phyloP scores from a whole-genome alignment of 1,140 invertebrate species.

The Helicoverpa zea region DNA sequence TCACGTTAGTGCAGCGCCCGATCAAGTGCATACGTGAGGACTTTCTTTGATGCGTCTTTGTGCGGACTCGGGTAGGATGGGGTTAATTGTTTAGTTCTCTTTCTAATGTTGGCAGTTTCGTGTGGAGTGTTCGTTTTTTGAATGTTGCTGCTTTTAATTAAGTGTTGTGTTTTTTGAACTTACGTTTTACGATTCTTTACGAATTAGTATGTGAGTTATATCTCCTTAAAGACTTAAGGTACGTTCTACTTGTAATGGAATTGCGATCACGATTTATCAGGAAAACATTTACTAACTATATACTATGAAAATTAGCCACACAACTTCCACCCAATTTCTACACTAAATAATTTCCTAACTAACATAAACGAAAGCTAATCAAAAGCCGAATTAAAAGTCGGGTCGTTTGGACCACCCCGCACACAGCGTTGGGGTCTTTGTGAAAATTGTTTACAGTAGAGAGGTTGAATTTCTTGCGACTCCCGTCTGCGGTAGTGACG shows the following conservation, averaged over 20 bases:
- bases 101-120: conserved; percentile 33
- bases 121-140: neutral
- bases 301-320: neutral
- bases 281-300: no score
- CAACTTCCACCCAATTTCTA: neutral
- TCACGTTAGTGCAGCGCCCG: conserved; percentile 73
- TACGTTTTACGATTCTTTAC: no score
- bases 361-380: conserved; percentile 21
- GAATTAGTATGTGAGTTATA: no score
- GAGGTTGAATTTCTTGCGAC: conserved; percentile 43
- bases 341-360: neutral
- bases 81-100: conserved; percentile 55
- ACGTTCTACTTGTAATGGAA: no score
- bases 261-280: no score
- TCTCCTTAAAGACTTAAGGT: no score
- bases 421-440: conserved; percentile 38
- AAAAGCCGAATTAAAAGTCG: conserved; percentile 35
- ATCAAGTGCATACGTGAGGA: conserved; percentile 79
- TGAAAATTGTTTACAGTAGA: conserved; percentile 49
- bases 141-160: neutral
- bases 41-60: conserved; percentile 78
- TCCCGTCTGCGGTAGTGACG: conserved; percentile 53
- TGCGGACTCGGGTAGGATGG: conserved; percentile 37
- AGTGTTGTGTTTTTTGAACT: no score
- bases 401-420: conserved; percentile 11